These are phyloP conservation scores for Sylvia atricapilla DNA, from an alignment of 2,113 vertebrate species.

Conservation along the genomic window DNA sequence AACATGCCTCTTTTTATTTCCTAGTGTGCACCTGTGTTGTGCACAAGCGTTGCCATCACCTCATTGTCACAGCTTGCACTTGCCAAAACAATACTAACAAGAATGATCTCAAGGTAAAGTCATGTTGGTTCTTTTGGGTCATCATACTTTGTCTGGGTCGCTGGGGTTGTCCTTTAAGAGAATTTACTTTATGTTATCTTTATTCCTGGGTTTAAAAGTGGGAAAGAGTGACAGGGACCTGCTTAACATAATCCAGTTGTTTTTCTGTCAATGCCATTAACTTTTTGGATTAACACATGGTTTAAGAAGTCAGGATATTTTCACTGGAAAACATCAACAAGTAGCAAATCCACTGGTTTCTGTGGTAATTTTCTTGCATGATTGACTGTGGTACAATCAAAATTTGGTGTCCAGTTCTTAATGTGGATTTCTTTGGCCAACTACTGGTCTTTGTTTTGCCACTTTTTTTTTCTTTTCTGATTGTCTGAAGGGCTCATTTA, in stretches of 20 bases:
- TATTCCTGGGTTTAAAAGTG: background rate
- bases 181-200: background rate
- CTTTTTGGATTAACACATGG: background rate
- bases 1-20: constrained; percentile 54
- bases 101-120: constrained; percentile 79
- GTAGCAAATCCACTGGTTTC: background rate
- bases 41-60: constrained; percentile 96
- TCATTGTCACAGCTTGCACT: constrained; percentile 93
- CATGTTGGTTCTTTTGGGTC: background rate
- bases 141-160: background rate
- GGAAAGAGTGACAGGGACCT: background rate
- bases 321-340: background rate
- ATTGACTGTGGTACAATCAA: background rate
- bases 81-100: constrained; percentile 87
- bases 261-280: background rate
- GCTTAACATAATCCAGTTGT: background rate
- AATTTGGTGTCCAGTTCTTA: background rate
- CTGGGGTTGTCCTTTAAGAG: background rate
- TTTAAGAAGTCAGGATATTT: background rate
- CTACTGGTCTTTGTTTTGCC: background rate
- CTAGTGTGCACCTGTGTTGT: constrained; percentile 97
- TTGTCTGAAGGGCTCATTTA: background rate
- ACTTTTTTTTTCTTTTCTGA: background rate
- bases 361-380: background rate
- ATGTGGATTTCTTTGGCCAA: background rate